Base-by-base conservation (phyloP, 2,113 vertebrate species). In the Myrmecophaga tridactyla region DNA sequence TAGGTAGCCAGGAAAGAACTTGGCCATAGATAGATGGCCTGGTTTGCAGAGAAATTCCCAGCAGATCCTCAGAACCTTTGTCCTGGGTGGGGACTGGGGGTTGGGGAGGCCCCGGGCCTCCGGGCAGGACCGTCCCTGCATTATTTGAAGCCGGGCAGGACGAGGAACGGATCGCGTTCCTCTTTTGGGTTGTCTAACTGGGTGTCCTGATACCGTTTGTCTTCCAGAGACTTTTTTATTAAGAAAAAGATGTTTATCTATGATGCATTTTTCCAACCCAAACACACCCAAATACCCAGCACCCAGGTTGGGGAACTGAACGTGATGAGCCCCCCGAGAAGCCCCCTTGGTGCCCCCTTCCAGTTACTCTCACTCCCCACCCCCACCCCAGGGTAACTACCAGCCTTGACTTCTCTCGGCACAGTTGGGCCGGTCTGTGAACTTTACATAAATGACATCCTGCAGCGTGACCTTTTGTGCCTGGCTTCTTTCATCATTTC, bases 301-400 rank as follows among this genome's bases (percentile, higher is more conserved):
- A 25, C 36, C 23, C 78, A 91, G n/a, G 36, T 39, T 4, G 41
- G 75, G 82, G 29, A n/a, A 41, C 62, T 12, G 48, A n/a, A 29
- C 41, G 1, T 36, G 41, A 43, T 41, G 36, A 56, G 25, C 41
- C 21, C 70, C 41, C 6, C 4, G 6, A 27, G 58, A 46, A 76
- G 21, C 10, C 62, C 9, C 39, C 39, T 5, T 27, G 31, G 6
- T 4, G 11, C 25, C 27, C 29, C 11, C 7, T 41, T 34, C 56
- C 48, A 13, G 14, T 27, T 9, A 2, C 34, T 18, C 4, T 4
- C 13, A 1, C 4, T 25, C 27, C 21, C 4, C 73, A n/a, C 7
- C 43, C 4, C 4, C 31, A 8, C 41, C 3, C 29, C 13, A 43
- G 1, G 10, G 11, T 1, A 4, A 21, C 48, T 2, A 0, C 15